Conservation (phyloP, 92 coral and sea anemone genomes). For the Actinernus sp. region DNA sequence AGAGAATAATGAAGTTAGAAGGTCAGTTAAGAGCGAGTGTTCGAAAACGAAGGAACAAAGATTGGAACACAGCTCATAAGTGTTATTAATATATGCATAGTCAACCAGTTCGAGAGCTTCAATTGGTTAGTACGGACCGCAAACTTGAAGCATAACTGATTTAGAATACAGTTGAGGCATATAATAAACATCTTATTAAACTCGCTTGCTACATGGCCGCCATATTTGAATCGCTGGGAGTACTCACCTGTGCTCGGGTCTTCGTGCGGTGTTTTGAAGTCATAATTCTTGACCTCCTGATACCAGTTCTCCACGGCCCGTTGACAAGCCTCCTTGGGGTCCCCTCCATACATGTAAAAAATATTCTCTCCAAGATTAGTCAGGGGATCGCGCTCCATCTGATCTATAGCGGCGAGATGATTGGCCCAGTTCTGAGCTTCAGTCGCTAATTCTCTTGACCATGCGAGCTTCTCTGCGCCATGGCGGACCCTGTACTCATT, state of each 20-base stretch:
- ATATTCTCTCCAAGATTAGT: slow-evolving; percentile 73
- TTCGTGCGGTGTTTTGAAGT: slow-evolving; percentile 54
- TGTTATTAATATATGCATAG: too few relatives aligned
- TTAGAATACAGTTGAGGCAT: too few relatives aligned
- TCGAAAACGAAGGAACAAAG: too few relatives aligned
- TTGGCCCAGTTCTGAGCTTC: slow-evolving; percentile 92
- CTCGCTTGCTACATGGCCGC: too few relatives aligned
- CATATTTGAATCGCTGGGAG: slow-evolving; percentile 1
- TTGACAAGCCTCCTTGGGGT: slow-evolving; percentile 81
- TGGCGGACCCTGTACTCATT: slow-evolving; percentile 72
- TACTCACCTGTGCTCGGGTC: slow-evolving; percentile 77
- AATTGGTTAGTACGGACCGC: too few relatives aligned
- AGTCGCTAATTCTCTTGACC: slow-evolving; percentile 78
- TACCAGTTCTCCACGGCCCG: slow-evolving; percentile 90
- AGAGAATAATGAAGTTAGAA: too few relatives aligned
- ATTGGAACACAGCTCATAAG: too few relatives aligned
- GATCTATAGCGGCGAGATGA: slow-evolving; percentile 90
- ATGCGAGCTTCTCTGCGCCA: slow-evolving; percentile 62
- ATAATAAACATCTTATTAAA: too few relatives aligned
- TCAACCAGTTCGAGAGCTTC: too few relatives aligned
- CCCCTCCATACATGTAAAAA: slow-evolving; percentile 91
- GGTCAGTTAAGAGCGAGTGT: too few relatives aligned
- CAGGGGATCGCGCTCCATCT: slow-evolving; percentile 80
- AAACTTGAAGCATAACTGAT: too few relatives aligned
- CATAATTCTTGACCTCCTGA: slow-evolving; percentile 78